Base-by-base conservation (phyloP, 2,888 invertebrate genomes). In the Agonopterix heracliana region DNA sequence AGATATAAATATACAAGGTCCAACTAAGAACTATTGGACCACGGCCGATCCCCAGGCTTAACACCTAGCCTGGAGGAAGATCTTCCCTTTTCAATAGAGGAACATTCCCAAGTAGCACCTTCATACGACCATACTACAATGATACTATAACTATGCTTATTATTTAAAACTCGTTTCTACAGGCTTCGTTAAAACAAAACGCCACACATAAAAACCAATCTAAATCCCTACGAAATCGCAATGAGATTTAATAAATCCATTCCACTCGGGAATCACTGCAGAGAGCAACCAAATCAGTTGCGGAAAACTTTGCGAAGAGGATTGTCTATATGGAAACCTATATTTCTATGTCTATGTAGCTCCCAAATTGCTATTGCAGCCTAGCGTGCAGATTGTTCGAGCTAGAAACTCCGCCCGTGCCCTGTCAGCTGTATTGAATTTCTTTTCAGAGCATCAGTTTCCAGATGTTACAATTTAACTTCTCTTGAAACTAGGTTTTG, bases 391-490 rank as follows among this genome's bases (percentile, higher is more conserved):
- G 54, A 56, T 55, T 59, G 57, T 50, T 43, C 50, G 45, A 46
- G 50, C 54, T 51, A 48, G 47, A 40, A 53, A 54, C 52, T 54
- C 48, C 41, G 47, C 41, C 41, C 53, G 35, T 34, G 43, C 34
- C 43, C 10, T 45, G 53, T 59, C 55, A 51, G 54, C 47, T 49
- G 49, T 54, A 54, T 57, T 57, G 49, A 50, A 56, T 60, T 58
- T 55, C 52, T 56, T 56, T 54, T 42, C 9, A 41, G 48, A 36
- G 41, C 34, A 41, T 34, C 47, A 45, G 14, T 36, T 35, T 40
- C 47, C 46, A 50, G 46, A 35, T 45, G 48, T 38, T 43, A 26
- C 46, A 46, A 46, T 46, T 5, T n/a, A 38, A 38, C 38, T 26
- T 5, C 26, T 26, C 5, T 26, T 26, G 26, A 26, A 26, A 26